Conservation (phyloP, 2,113 vertebrate genomes). For the Eidolon helvum region DNA sequence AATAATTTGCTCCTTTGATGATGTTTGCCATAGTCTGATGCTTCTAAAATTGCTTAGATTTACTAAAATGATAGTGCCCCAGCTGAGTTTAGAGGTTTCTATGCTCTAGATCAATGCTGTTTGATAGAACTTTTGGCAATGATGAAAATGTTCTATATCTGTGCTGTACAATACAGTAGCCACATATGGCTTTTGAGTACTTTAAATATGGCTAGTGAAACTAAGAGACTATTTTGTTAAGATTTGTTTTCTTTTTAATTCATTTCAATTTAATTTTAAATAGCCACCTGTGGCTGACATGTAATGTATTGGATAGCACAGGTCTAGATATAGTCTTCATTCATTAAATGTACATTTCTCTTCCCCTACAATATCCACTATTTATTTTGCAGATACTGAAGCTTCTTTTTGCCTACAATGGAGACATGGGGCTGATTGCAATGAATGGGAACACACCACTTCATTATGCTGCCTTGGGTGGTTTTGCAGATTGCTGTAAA, state of each 20-base stretch:
- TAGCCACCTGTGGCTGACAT: not conserved
- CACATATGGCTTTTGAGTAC: not conserved
- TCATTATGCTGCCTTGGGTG: conserved; percentile 91
- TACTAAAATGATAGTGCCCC: not conserved
- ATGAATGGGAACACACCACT: conserved; percentile 90
- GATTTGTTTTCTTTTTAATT: not conserved
- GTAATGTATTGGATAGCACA: not conserved
- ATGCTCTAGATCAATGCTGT: not conserved
- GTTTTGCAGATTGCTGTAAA: conserved; percentile 91
- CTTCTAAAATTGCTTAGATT: not conserved
- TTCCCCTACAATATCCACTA: not conserved
- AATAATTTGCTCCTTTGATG: not conserved
- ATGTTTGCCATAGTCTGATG: not conserved
- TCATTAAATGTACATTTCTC: not conserved
- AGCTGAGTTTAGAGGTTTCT: not conserved
- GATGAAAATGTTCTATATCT: not conserved
- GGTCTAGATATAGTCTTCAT: not conserved
- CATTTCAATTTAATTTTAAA: not conserved
- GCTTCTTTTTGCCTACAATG: conserved; percentile 87
- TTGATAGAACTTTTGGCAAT: not conserved
- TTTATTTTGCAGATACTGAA: conserved; percentile 83
- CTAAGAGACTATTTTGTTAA: not conserved
- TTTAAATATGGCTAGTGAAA: not conserved
- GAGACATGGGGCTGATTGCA: conserved; percentile 87
- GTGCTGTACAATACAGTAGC: not conserved